A percentile compares a stretch with the other conserved stretches of the same genome.
Conservation (phyloP, 2,888 invertebrate species). For the Agonum fuliginosum region DNA sequence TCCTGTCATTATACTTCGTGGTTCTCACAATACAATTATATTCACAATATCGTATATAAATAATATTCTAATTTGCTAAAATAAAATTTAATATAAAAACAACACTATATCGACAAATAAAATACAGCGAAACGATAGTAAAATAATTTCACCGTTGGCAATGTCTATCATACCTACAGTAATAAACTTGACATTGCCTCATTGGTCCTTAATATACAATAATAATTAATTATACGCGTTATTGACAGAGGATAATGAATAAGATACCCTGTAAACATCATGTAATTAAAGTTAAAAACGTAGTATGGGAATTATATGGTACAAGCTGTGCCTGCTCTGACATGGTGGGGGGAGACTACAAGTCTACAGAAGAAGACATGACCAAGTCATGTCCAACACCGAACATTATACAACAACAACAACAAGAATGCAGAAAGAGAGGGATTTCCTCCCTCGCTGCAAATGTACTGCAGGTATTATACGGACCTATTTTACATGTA, state of each 20-base stretch:
- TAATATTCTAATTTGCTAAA: slow-evolving; percentile 58
- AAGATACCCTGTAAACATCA: slow-evolving; percentile 74
- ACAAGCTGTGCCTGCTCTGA: slow-evolving; percentile 28
- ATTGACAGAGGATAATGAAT: slow-evolving; percentile 71
- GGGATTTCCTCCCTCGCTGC: slow-evolving; percentile 5
- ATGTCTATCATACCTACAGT: slow-evolving; percentile 63
- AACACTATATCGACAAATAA: slow-evolving; percentile 57
- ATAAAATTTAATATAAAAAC: slow-evolving; percentile 60
- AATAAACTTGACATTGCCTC: no score
- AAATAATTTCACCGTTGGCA: slow-evolving; percentile 69
- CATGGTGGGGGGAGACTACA: background rate
- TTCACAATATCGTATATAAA: slow-evolving; percentile 57
- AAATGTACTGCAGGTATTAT: slow-evolving; percentile 53
- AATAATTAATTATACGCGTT: slow-evolving; percentile 68
- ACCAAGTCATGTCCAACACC: slow-evolving; percentile 19
- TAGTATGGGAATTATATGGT: no score
- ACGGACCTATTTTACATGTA: slow-evolving; percentile 47
- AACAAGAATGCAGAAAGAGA: slow-evolving; percentile 30
- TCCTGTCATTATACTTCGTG: no score
- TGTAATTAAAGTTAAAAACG: slow-evolving; percentile 67
- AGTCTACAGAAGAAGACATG: slow-evolving; percentile 27
- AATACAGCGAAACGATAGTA: slow-evolving; percentile 47
- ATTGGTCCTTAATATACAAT: slow-evolving; percentile 72
- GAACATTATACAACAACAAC: slow-evolving; percentile 59
- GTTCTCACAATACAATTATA: slow-evolving; percentile 36